Conservation (phyloP, 2,113 vertebrate species). For the Urocitellus parryii region DNA sequence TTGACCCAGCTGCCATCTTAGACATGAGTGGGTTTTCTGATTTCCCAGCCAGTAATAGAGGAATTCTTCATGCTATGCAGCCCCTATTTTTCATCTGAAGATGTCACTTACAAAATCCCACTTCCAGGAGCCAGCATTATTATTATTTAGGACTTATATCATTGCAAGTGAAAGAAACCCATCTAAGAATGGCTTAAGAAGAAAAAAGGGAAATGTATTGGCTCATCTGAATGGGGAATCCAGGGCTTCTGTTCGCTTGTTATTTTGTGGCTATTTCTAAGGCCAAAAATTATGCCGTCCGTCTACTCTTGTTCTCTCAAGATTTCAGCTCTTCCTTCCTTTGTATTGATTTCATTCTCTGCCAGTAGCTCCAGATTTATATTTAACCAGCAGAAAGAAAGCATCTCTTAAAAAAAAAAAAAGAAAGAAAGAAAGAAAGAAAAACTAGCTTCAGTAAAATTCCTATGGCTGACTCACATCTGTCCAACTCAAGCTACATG, state of each 20-base stretch:
- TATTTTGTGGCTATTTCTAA: neutral
- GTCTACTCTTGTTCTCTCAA: neutral
- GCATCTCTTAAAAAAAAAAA: neutral
- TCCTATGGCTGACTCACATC: neutral
- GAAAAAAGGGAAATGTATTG: neutral
- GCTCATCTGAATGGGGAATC: neutral
- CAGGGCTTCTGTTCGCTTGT: neutral
- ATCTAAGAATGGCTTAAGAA: neutral
- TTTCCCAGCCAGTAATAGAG: neutral
- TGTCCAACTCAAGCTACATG: neutral
- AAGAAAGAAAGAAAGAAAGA: neutral
- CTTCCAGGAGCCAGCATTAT: neutral
- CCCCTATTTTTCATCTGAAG: neutral
- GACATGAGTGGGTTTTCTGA: neutral
- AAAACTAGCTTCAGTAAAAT: neutral
- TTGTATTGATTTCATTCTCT: slow-evolving; percentile 31
- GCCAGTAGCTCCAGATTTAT: neutral
- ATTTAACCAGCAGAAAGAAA: slow-evolving; percentile 10
- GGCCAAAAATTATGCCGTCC: neutral
- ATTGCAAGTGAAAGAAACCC: neutral
- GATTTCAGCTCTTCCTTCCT: neutral
- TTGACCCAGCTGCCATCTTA: neutral
- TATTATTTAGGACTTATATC: slow-evolving; percentile 27
- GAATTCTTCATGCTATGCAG: neutral
- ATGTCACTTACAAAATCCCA: neutral